phyloP scores from a whole-genome alignment of 2,113 vertebrate species.

The Aythya baeri region DNA sequence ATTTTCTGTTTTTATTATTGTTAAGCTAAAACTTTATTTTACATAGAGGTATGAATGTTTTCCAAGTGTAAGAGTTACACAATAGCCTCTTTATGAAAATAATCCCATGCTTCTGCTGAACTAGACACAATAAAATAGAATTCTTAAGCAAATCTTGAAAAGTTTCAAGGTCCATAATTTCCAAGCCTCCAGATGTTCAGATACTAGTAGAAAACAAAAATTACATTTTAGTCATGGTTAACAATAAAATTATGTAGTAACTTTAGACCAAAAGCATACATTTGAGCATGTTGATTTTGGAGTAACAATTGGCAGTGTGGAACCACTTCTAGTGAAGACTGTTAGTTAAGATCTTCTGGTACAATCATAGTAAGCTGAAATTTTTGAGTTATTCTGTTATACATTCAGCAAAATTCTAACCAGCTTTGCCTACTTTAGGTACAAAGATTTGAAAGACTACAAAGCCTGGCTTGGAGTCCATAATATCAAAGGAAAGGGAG shows the following conservation, averaged over 20 bases:
- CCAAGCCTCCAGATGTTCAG: neutral
- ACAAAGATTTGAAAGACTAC: slow-evolving; percentile 92
- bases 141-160: neutral
- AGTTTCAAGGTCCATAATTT: slow-evolving; percentile 10
- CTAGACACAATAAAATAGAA: slow-evolving; percentile 20
- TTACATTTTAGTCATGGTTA: neutral
- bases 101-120: slow-evolving; percentile 10
- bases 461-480: slow-evolving; percentile 91
- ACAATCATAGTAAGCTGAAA: neutral
- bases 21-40: slow-evolving; percentile 15
- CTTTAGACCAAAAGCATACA: neutral
- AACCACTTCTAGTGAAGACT: neutral
- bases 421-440: slow-evolving; percentile 70
- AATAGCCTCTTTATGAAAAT: slow-evolving; percentile 21
- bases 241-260: slow-evolving; percentile 19
- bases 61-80: neutral
- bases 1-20: slow-evolving; percentile 11
- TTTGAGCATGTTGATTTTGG: slow-evolving; percentile 34
- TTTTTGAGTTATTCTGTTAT: neutral
- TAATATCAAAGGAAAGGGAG: slow-evolving; percentile 83
- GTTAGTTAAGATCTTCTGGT: neutral
- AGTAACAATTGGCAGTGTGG: slow-evolving; percentile 7
- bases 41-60: neutral
- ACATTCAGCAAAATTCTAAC: neutral
- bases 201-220: neutral